These are phyloP conservation scores for Lycocorax pyrrhopterus DNA, from an alignment of 2,113 vertebrate genomes.

Conservation along the genomic window DNA sequence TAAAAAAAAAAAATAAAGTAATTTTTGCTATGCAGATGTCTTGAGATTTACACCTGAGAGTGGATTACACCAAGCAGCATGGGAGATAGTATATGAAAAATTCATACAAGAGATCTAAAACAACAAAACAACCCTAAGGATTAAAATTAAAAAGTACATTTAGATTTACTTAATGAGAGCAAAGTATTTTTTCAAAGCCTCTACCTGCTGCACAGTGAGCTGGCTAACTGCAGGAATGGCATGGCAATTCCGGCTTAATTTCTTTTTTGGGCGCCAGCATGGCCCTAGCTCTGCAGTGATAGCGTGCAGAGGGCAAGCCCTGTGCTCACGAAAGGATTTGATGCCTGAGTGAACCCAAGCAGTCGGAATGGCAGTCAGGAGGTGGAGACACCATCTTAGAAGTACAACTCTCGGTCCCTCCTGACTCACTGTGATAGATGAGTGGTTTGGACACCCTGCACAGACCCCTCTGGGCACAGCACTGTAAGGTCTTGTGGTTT, in stretches of 20 bases:
- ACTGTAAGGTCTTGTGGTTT: not conserved
- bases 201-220: not conserved
- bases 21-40: not conserved
- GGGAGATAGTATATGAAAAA: not conserved
- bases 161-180: not conserved
- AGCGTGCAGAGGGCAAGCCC: slow-evolving; percentile 29
- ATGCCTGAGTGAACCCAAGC: slow-evolving; percentile 1
- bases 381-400: slow-evolving; percentile 4
- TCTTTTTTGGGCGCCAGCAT: not conserved
- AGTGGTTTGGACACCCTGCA: not conserved
- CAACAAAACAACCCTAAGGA: not conserved
- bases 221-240: not conserved
- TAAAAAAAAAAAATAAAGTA: not conserved
- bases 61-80: not conserved
- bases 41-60: not conserved
- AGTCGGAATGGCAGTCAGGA: not conserved
- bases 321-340: not conserved
- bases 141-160: not conserved
- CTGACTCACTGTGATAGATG: not conserved
- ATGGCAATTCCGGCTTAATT: not conserved
- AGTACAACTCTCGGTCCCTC: not conserved
- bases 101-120: not conserved
- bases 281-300: not conserved
- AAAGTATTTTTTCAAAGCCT: not conserved
- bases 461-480: not conserved